Conservation (phyloP, 2,113 vertebrate genomes). For the Piprites chloris region DNA sequence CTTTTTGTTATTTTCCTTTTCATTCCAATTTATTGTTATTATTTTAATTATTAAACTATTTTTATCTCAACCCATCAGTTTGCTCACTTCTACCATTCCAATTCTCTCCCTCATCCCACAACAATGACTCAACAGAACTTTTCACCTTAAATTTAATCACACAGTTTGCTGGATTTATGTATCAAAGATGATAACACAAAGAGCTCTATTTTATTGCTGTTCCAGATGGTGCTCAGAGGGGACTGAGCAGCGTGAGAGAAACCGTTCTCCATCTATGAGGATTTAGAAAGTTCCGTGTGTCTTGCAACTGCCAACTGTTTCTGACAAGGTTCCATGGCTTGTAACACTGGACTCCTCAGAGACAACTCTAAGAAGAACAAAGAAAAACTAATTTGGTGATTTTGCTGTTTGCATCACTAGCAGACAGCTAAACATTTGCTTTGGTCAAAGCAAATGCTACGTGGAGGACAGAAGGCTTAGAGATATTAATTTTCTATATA, state of each 20-base stretch:
- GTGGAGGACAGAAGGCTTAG: not conserved
- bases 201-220: slow-evolving; percentile 9
- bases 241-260: not conserved
- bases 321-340: not conserved
- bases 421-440: not conserved
- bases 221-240: slow-evolving; percentile 12
- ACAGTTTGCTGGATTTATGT: not conserved
- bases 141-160: not conserved
- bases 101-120: not conserved
- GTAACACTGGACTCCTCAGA: not conserved
- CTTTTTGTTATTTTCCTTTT: not conserved
- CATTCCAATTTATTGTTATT: not conserved
- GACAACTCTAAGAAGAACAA: not conserved
- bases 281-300: not conserved
- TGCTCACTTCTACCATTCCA: not conserved
- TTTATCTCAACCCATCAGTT: not conserved
- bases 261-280: not conserved
- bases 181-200: not conserved
- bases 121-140: not conserved
- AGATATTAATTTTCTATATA: not conserved
- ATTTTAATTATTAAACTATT: not conserved
- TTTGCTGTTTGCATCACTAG: not conserved
- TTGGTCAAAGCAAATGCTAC: not conserved
- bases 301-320: not conserved
- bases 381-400: not conserved